These are phyloP conservation scores for Drosophila rhopaloa DNA, from an alignment of 1,140 invertebrate genomes.

Conservation along the genomic window DNA sequence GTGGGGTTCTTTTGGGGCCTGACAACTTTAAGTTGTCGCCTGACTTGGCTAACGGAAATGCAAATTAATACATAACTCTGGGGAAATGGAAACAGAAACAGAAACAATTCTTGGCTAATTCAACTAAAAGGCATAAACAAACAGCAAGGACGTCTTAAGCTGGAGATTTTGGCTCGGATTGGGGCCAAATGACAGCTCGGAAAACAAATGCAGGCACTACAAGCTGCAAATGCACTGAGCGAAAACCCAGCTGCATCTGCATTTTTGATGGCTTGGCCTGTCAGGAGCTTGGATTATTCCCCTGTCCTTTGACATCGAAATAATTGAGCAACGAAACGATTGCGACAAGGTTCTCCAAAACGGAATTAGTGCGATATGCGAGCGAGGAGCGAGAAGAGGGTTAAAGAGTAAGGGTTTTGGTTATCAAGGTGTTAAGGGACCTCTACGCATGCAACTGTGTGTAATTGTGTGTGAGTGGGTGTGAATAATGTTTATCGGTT, in stretches of 20 bases:
- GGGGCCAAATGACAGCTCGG: slow-evolving; percentile 4
- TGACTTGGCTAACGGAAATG: slow-evolving; percentile 51
- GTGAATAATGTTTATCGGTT: slow-evolving; percentile 8
- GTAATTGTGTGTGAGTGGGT: slow-evolving; percentile 10
- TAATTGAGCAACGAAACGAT: slow-evolving; percentile 34
- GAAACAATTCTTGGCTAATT: slow-evolving; percentile 51
- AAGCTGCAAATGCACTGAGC: slow-evolving; percentile 13
- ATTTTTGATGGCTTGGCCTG: slow-evolving; percentile 10
- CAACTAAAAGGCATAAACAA: slow-evolving; percentile 58
- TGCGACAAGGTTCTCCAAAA: slow-evolving; percentile 17
- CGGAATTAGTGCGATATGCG: slow-evolving; percentile 16
- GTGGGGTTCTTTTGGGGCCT: slow-evolving; percentile 13
- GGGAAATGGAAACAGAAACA: slow-evolving; percentile 17
- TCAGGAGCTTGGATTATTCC: slow-evolving; percentile 8
- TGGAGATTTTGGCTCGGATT: slow-evolving; percentile 19
- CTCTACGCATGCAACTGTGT: slow-evolving; percentile 16
- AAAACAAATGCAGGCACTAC: background rate
- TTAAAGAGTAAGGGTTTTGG: background rate
- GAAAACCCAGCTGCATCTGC: slow-evolving; percentile 17
- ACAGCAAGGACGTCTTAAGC: slow-evolving; percentile 64
- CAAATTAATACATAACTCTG: slow-evolving; percentile 53
- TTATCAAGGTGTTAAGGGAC: background rate
- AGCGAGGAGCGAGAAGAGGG: background rate
- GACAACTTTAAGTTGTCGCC: slow-evolving; percentile 66
- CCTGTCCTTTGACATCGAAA: background rate